Evolutionary conservation across 2,888 invertebrate genomes (phyloP).

Genomic region (Hydroisotoma schaefferi): DNA sequence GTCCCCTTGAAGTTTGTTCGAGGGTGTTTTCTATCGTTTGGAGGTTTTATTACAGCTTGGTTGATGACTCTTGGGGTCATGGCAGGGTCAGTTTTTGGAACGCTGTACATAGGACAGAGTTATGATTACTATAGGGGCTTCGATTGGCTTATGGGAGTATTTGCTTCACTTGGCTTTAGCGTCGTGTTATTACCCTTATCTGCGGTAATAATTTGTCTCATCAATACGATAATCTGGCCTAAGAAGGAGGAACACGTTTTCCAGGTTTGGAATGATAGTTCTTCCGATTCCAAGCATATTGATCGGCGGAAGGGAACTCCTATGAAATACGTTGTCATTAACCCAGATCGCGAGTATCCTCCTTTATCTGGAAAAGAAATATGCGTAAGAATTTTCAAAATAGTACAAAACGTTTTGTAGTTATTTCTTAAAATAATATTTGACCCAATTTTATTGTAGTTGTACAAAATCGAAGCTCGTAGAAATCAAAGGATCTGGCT

Average conservation of each 20-base stretch:
- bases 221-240: conserved; percentile 12
- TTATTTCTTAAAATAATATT: background rate
- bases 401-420: background rate
- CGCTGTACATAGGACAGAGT: conserved; percentile 24
- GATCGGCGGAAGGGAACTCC: background rate
- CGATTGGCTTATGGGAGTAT: conserved; percentile 30
- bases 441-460: conserved; percentile 7
- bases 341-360: conserved; percentile 15
- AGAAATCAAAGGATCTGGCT: conserved; percentile 6
- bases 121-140: conserved; percentile 32
- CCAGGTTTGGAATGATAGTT: too few species aligned
- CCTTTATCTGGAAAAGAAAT: conserved; percentile 27
- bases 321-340: conserved; percentile 7
- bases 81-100: conserved; percentile 11
- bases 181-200: conserved; percentile 29
- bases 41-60: conserved; percentile 37
- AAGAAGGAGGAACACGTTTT: too few species aligned
- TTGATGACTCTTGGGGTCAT: conserved; percentile 16
- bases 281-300: background rate
- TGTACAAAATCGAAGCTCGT: conserved; percentile 28
- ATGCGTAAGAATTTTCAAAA: conserved; percentile 21
- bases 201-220: conserved; percentile 11
- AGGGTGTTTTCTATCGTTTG: conserved; percentile 26
- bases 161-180: conserved; percentile 21
- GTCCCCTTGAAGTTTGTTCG: conserved; percentile 15